These are phyloP conservation scores for Globia sparganii DNA, from an alignment of 2,888 invertebrate species.

Conservation along the genomic window DNA sequence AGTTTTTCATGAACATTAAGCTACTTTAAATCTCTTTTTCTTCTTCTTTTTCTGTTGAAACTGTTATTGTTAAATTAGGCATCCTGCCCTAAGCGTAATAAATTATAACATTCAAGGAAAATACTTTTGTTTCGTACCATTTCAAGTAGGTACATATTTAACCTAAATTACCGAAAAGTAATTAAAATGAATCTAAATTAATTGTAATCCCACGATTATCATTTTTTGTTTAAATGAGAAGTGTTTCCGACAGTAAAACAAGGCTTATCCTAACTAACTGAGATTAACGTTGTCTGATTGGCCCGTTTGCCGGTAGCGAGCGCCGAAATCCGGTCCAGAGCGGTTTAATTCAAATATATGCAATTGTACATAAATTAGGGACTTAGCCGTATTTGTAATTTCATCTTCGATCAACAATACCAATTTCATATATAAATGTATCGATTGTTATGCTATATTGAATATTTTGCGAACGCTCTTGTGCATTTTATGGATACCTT, in stretches of 20 bases:
- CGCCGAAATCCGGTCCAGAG: slow-evolving; percentile 69
- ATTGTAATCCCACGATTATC: slow-evolving; percentile 38
- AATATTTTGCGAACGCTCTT: slow-evolving; percentile 5
- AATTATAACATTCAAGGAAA: slow-evolving; percentile 37
- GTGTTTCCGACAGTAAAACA: slow-evolving; percentile 47
- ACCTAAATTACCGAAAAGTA: neutral
- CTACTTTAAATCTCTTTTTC: slow-evolving; percentile 1
- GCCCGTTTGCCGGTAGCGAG: slow-evolving; percentile 67
- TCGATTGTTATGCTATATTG: slow-evolving; percentile 18
- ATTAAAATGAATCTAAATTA: slow-evolving; percentile 18
- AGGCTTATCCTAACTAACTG: slow-evolving; percentile 70
- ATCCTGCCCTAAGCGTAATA: slow-evolving; percentile 18
- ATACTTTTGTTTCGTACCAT: slow-evolving; percentile 10
- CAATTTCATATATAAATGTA: slow-evolving; percentile 10
- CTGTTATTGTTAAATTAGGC: slow-evolving; percentile 22
- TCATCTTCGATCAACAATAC: no score
- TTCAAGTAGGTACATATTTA: slow-evolving; percentile 10
- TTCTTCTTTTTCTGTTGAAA: slow-evolving; percentile 2
- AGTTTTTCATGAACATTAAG: slow-evolving; percentile 6
- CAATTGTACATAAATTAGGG: slow-evolving; percentile 75
- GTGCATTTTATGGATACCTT: slow-evolving; percentile 17
- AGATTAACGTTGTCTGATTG: slow-evolving; percentile 74
- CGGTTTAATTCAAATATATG: slow-evolving; percentile 77
- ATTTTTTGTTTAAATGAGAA: slow-evolving; percentile 52
- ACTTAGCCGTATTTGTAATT: slow-evolving; percentile 48